Evolutionary conservation across 2,797 vertebrate species (phyloP), one percentile per base, ranked within the genome.

Genomic region (Notolabrus celidotus): DNA sequence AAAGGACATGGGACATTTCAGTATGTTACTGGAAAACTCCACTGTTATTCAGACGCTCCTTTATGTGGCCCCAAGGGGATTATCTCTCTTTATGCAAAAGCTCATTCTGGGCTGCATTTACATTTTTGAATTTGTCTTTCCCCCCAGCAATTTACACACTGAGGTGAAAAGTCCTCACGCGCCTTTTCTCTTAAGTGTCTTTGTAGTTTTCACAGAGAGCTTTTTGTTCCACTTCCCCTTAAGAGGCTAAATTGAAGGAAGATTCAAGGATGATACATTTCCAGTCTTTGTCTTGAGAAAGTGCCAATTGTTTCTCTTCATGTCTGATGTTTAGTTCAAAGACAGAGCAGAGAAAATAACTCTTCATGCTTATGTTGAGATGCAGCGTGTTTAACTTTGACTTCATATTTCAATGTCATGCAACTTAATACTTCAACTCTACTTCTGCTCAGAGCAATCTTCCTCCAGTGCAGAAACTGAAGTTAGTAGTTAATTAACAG

Each of bases 41-140:
- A 7, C 71, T 22, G 50, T 54, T 53, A 27, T 67, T 76, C 58
- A 75, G 69, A 74, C 49, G 66, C 38, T 75, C 15, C 59, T 43
- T 83, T 63, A 67, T 67, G 53, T 29, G 45, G 29, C 62, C 47
- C 10, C 1, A 5, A 43, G 67, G 68, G 57, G 34, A 50, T 47
- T 49, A 38, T 46, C 23, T 55, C 27, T 56, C 62, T 71, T 76
- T 42, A 50, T 45, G 71, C 59, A 20, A 56, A 67, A 76, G 63
- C 74, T 41, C 60, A 61, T 57, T 43, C 33, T 50, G 50, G 56
- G 61, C 43, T 17, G 34, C 58, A 75, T 86, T 84, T 79, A 68
- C 67, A 82, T 70, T 80, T 79, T 75, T 59, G 77, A 67, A 71
- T 57, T 71, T 56, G 79, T 60, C 81, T 87, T 89, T 74, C 41